Evolutionary conservation across 1,140 invertebrate species (phyloP), one percentile per base, ranked within the genome.

Genomic region (Druon quercuslanigerum): DNA sequence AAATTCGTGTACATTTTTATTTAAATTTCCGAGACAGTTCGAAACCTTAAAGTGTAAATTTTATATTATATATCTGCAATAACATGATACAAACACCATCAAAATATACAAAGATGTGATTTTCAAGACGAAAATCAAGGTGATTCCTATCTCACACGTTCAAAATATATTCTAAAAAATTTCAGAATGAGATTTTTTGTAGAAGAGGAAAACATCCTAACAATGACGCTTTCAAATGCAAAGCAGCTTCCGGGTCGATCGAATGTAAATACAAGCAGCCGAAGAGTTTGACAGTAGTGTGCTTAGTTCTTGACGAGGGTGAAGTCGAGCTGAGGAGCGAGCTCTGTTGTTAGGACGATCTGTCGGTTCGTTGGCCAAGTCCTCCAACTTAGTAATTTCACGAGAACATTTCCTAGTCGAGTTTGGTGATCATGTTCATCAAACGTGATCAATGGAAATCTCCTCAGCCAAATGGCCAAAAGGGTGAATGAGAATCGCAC

Each of bases 241-340:
- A 66, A 66, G 25, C 60, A 66, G 60, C 60, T 66, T 40, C 13
- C 12, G 16, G 60, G 40, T 66, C 33, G 60, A 66, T 66, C 40
- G 60, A 66, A 66, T 66, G 60, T 66, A 66, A 66, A 66, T 66
- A 66, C 60, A 66, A 66, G 60, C 40, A 66, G 60, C 60, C 73
- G 52, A 8, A 20, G 16, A 33, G 76, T 54, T 66, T 66, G 50
- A 76, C 70, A 81, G 79, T 79, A 74, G 51, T 60, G 76, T 77
- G n/a, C 13, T 74, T 77, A 74, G 82, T 84, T 78, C 80, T 79
- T 84, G 78, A 78, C 80, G 74, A 81, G 76, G 77, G 72, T 80
- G 79, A 78, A 79, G 79, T 82, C 73, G 75, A 75, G 76, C 77
- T 75, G 75, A 79, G 60, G 60, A 77, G 76, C 77, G 14, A 73